A percentile compares a stretch with the other conserved stretches of the same genome.
These are phyloP conservation scores for Harlomillsia oculata DNA, from an alignment of 1,140 invertebrate genomes.

Conservation along the genomic window DNA sequence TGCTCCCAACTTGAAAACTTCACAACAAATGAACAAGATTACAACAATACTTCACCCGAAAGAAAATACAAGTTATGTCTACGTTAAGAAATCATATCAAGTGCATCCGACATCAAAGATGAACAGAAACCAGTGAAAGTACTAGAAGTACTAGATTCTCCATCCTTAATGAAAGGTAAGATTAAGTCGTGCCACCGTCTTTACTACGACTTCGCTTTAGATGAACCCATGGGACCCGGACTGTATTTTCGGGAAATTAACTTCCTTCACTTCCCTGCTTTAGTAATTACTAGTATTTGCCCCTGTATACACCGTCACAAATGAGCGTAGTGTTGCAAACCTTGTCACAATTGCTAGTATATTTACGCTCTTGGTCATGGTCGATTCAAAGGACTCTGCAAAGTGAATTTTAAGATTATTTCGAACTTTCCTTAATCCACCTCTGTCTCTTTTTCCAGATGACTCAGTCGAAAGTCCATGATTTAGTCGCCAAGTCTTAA, in stretches of 20 bases:
- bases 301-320: neutral
- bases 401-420: too few relatives aligned
- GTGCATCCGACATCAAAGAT: constrained; percentile 2
- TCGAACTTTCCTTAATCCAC: too few relatives aligned
- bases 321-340: neutral
- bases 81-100: constrained; percentile 6
- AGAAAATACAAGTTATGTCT: neutral
- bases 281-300: neutral
- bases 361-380: neutral
- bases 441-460: constrained; percentile 25
- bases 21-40: constrained; percentile 4
- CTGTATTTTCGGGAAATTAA: neutral
- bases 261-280: neutral
- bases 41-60: constrained; percentile 1
- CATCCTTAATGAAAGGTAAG: too few relatives aligned
- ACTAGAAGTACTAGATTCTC: constrained; percentile 2
- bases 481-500: constrained; percentile 13
- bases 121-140: neutral
- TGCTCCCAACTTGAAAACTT: constrained; percentile 20
- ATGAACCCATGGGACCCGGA: too few relatives aligned
- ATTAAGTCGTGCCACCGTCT: too few relatives aligned
- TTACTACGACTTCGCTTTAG: too few relatives aligned
- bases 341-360: neutral
- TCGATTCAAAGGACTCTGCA: too few relatives aligned
- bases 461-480: constrained; percentile 16